Base-by-base conservation (phyloP, 2,888 invertebrate genomes). In the Phaonia tiefii region DNA sequence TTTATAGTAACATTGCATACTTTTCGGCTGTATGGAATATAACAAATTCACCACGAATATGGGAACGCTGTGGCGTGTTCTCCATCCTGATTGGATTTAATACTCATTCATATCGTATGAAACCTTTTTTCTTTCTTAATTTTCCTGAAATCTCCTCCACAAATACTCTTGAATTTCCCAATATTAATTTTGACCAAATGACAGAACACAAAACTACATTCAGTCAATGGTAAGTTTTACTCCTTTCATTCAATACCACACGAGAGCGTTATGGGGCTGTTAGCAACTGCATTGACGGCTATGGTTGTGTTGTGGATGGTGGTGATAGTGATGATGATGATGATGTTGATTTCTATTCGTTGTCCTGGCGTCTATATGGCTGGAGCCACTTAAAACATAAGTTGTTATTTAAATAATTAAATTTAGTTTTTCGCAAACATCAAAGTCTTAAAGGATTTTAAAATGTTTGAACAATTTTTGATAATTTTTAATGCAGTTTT, bases 141-240 rank as follows among this genome's bases (percentile, higher is more conserved):
- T n/a, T n/a, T n/a, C n/a, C n/a, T n/a, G n/a, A n/a, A n/a, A n/a
- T n/a, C n/a, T n/a, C n/a, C n/a, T n/a, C n/a, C n/a, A n/a, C n/a
- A n/a, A n/a, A n/a, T n/a, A n/a, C n/a, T n/a, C n/a, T n/a, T n/a
- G n/a, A n/a, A n/a, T n/a, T n/a, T n/a, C n/a, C n/a, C n/a, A n/a
- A n/a, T n/a, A n/a, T n/a, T n/a, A 17, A 60, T 56, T 7, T 66
- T 1, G 42, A n/a, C 42, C 46, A 42, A 25, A 25, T 13, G n/a
- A 31, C 11, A 26, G 25, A 20, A 17, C 51, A 54, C 26, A 39
- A 10, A 25, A 56, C 11, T 13, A 58, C 56, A 70, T 25, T 42
- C 31, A 63, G 42, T 63, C 63, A 63, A 11, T 63, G 63, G 39
- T 39, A 15, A 20, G 20, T 15, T 63, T 42, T 42, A 39, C 49